Percentiles rank a stretch among this genome's conserved stretches.
Conservation (phyloP, 2,888 invertebrate genomes). For the Cheilosia vulpina region DNA sequence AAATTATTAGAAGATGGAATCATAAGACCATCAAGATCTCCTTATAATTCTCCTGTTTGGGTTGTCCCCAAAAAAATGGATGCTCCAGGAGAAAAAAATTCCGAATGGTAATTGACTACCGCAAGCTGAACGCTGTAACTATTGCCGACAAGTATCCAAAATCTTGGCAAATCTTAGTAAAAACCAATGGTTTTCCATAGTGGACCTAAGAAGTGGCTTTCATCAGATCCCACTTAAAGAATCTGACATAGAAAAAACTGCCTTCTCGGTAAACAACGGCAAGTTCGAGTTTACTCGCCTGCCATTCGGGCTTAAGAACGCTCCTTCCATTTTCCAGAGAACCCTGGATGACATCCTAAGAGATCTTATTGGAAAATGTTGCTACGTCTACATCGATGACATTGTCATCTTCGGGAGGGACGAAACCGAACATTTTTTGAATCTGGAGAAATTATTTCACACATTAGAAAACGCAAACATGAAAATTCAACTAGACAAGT, state of each 20-base stretch:
- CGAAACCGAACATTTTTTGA: conserved; percentile 44
- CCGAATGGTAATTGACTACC: conserved; percentile 50
- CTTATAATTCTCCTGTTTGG: conserved; percentile 42
- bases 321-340: too few species aligned
- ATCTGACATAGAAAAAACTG: conserved; percentile 10
- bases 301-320: too few species aligned
- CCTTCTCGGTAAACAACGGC: conserved; percentile 22
- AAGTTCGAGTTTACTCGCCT: too few species aligned
- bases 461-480: too few species aligned
- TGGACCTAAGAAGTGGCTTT: conserved; percentile 52
- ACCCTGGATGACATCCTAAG: too few species aligned
- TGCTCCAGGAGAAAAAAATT: conserved; percentile 11
- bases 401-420: conserved; percentile 36
- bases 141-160: conserved; percentile 34
- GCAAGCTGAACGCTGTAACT: conserved; percentile 46
- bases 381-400: conserved; percentile 52
- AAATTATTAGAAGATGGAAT: conserved; percentile 18
- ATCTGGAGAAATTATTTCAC: conserved; percentile 47
- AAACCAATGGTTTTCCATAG: conserved; percentile 36
- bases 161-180: conserved; percentile 25
- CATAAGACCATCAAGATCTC: conserved; percentile 37
- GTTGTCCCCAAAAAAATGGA: conserved; percentile 17
- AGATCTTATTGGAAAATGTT: background rate
- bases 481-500: too few species aligned
- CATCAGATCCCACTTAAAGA: conserved; percentile 30